A percentile compares a stretch with the other conserved stretches of the same genome.
Conservation (phyloP, 2,113 vertebrate genomes). For the Diphyllodes magnificus region DNA sequence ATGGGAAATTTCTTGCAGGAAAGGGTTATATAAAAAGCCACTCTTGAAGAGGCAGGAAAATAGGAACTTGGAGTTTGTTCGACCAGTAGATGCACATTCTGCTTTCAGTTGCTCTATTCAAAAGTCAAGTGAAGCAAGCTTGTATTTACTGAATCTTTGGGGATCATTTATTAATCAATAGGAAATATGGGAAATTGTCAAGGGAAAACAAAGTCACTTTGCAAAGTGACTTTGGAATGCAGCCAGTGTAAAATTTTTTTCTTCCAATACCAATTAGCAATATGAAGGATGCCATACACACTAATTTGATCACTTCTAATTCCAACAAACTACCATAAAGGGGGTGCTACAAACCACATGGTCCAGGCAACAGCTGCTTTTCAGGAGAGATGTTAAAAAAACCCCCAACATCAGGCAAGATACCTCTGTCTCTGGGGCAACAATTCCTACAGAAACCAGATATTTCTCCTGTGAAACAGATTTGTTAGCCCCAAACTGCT, state of each 20-base stretch:
- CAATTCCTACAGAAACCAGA: constrained; percentile 15
- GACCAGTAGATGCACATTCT: neutral
- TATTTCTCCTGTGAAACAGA: constrained; percentile 18
- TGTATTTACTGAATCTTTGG: neutral
- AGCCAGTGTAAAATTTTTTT: neutral
- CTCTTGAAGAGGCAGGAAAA: neutral
- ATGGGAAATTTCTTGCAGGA: neutral
- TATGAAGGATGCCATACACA: neutral
- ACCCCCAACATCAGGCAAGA: neutral
- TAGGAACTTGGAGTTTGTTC: neutral
- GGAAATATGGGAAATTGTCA: neutral
- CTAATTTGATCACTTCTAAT: neutral
- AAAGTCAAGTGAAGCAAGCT: neutral
- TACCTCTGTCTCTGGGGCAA: constrained; percentile 4
- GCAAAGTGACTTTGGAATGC: neutral
- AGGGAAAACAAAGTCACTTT: neutral
- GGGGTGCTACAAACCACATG: neutral
- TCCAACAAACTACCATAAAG: neutral
- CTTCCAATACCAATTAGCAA: neutral
- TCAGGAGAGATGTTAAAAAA: neutral
- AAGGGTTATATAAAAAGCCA: neutral
- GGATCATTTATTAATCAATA: neutral
- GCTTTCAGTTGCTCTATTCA: neutral
- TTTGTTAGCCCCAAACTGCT: neutral
- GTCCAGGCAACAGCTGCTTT: constrained; percentile 2